Evolutionary conservation across 2,888 invertebrate species (phyloP).

Genomic region (Drosophila neonasuta): DNA sequence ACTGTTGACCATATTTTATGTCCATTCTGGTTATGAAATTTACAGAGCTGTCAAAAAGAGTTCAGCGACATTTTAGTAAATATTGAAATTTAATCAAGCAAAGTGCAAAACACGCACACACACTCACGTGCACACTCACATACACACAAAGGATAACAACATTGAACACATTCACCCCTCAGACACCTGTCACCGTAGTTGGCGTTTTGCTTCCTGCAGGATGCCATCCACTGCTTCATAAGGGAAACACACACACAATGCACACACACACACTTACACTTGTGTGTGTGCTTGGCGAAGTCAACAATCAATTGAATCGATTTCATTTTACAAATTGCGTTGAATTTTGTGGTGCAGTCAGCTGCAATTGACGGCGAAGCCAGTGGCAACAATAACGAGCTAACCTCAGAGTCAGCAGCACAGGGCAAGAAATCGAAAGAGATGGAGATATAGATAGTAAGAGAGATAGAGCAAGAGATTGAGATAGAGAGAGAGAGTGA

Average conservation of each 20-base stretch:
- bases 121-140: conserved; percentile 19
- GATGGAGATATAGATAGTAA: neutral
- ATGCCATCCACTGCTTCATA: conserved; percentile 54
- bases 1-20: conserved; percentile 76
- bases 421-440: neutral
- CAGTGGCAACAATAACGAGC: conserved; percentile 72
- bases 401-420: conserved; percentile 38
- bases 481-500: conserved; percentile 12
- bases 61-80: conserved; percentile 79
- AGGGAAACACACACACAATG: conserved; percentile 46
- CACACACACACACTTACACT: conserved; percentile 20
- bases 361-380: conserved; percentile 73
- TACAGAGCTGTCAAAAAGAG: conserved; percentile 78
- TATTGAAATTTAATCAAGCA: conserved; percentile 79
- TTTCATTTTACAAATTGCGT: conserved; percentile 78
- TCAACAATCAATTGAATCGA: conserved; percentile 78
- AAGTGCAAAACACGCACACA: conserved; percentile 69
- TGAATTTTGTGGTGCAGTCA: conserved; percentile 78
- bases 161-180: conserved; percentile 44
- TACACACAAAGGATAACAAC: conserved; percentile 60
- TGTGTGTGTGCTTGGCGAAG: conserved; percentile 63
- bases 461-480: neutral
- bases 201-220: conserved; percentile 58
- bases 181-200: conserved; percentile 71
- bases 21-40: conserved; percentile 76